phyloP scores from a whole-genome alignment of 2,113 vertebrate genomes.

The Poeciliopsis prolifica region DNA sequence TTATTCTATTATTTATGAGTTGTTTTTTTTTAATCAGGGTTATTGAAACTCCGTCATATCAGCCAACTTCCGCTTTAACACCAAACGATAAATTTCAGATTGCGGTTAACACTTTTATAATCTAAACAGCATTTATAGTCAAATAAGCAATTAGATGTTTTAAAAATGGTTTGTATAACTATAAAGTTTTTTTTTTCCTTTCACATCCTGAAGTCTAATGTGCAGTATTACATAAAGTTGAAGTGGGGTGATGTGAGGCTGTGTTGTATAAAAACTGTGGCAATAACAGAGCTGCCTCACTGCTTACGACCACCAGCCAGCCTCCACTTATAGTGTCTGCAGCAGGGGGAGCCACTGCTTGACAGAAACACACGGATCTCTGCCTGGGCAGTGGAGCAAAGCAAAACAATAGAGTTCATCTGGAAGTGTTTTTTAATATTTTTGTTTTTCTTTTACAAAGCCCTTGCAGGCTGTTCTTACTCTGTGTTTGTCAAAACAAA shows the following conservation, averaged over 20 bases:
- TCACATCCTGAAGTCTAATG: neutral
- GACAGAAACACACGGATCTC: constrained; percentile 51
- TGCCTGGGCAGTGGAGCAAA: constrained; percentile 18
- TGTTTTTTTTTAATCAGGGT: neutral
- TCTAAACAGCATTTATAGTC: too few species aligned
- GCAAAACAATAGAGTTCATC: constrained; percentile 6
- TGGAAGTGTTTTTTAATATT: constrained; percentile 16
- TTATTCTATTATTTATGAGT: neutral
- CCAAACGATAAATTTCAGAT: neutral
- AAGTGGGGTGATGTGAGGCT: constrained; percentile 6
- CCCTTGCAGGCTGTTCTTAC: constrained; percentile 40
- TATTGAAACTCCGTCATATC: neutral
- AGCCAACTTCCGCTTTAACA: neutral
- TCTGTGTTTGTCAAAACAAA: constrained; percentile 73
- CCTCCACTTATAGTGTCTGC: constrained; percentile 34
- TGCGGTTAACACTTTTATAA: neutral
- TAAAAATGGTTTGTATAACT: neutral
- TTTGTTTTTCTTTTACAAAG: neutral
- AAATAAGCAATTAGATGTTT: neutral
- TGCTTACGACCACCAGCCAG: neutral
- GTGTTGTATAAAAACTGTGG: constrained; percentile 42
- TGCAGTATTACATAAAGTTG: neutral
- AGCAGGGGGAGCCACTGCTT: constrained; percentile 79
- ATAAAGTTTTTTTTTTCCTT: neutral
- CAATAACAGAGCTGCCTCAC: constrained; percentile 25